Percentiles rank a stretch among this genome's conserved stretches.
These are phyloP conservation scores for Dinocampus coccinellae DNA, from an alignment of 2,888 invertebrate species.

Conservation along the genomic window DNA sequence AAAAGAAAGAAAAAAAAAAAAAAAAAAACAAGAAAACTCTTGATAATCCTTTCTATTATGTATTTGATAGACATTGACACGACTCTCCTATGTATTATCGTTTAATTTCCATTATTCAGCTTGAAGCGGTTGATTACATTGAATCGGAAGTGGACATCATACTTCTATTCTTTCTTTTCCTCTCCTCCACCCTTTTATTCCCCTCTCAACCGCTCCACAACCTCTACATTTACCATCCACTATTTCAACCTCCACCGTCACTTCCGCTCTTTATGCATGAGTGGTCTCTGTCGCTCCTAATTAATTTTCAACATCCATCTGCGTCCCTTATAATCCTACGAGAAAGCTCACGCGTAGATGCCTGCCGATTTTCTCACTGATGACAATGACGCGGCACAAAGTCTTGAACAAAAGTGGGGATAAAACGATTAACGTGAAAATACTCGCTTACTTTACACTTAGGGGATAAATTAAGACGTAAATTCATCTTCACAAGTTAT, in stretches of 20 bases:
- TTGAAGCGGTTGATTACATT: background rate
- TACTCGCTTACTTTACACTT: slow-evolving; percentile 52
- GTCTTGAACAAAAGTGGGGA: slow-evolving; percentile 42
- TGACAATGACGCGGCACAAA: slow-evolving; percentile 29
- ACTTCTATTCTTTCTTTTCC: slow-evolving; percentile 7
- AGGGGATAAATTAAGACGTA: background rate
- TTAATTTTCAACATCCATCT: slow-evolving; percentile 50
- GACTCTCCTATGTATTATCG: background rate
- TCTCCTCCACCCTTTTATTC: background rate
- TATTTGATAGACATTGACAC: slow-evolving; percentile 25
- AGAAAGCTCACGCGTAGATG: slow-evolving; percentile 30
- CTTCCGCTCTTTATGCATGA: slow-evolving; percentile 19
- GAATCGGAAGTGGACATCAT: slow-evolving; percentile 12
- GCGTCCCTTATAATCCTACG: slow-evolving; percentile 44
- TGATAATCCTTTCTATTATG: slow-evolving; percentile 13
- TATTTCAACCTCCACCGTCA: background rate
- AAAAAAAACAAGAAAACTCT: background rate
- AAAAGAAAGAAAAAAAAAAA: no score
- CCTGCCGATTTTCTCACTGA: slow-evolving; percentile 53
- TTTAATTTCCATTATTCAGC: background rate
- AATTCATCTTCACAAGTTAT: background rate
- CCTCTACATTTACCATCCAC: background rate
- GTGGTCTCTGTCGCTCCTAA: slow-evolving; percentile 49
- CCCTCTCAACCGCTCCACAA: background rate
- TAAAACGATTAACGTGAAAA: slow-evolving; percentile 65